Conservation (phyloP, 2,888 invertebrate genomes). For the Diarsia rubi region DNA sequence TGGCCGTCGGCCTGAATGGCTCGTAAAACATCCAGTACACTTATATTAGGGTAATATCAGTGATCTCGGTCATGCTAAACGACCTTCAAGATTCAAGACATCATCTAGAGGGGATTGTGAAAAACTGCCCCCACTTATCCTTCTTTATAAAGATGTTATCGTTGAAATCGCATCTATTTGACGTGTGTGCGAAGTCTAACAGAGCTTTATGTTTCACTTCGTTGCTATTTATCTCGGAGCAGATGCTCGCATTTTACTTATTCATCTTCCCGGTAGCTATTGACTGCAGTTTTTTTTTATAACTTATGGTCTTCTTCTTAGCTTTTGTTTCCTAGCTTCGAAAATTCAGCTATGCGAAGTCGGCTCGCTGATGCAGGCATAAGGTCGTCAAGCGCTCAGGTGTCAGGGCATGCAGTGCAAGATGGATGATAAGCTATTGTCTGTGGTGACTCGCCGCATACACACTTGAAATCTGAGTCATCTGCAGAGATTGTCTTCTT, state of each 20-base stretch:
- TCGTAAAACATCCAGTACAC: constrained; percentile 83
- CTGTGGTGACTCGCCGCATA: too few relatives aligned
- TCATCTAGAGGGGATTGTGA: constrained; percentile 70
- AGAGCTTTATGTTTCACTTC: constrained; percentile 55
- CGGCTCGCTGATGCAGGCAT: too few relatives aligned
- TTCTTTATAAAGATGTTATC: constrained; percentile 75
- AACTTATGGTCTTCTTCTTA: constrained; percentile 2
- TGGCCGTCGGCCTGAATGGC: constrained; percentile 74
- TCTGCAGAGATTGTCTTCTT: too few relatives aligned
- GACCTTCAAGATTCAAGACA: constrained; percentile 74
- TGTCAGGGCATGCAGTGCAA: too few relatives aligned
- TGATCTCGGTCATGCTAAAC: constrained; percentile 83
- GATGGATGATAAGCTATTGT: too few relatives aligned
- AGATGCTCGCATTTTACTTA: constrained; percentile 32
- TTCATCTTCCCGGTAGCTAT: constrained; percentile 19
- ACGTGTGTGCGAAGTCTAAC: constrained; percentile 26
- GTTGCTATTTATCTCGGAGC: constrained; percentile 51
- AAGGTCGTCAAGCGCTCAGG: too few relatives aligned
- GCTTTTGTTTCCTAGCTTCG: background rate
- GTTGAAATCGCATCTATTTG: constrained; percentile 63
- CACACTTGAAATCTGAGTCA: too few relatives aligned
- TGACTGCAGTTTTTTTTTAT: constrained; percentile 24
- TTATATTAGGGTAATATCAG: constrained; percentile 84
- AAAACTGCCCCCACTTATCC: constrained; percentile 69
- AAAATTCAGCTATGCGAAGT: background rate